Evolutionary conservation across 2,888 invertebrate species (phyloP), one percentile per base, ranked within the genome.

Genomic region (Coremacera marginata): DNA sequence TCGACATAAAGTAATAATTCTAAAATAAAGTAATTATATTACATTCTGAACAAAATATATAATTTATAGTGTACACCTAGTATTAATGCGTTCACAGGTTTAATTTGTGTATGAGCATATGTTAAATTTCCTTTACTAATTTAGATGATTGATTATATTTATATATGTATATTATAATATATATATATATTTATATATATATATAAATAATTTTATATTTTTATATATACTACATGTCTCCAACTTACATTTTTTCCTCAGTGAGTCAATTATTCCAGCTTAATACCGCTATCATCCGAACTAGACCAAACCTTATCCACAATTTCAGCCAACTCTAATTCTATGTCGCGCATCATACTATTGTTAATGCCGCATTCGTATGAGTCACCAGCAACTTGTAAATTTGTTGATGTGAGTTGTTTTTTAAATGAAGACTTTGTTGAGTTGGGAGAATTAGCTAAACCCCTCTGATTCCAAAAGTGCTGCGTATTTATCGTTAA

Each of bases 341-440:
- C 92, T 90, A 93, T 91, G 80, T 87, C 86, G 80, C 92, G 90
- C 82, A 92, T 89, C 91, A 93, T 93, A 83, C 93, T 93, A 82
- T 93, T 93, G 57, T 93, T 93, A 79, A 94, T 93, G 77, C 92
- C 92, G 44, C 91, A 91, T 84, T 93, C 93, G 82, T 92, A 92
- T 78, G 91, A 68, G 75, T 83, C 84, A 79, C 82, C 83, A 81
- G 82, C 79, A 82, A 80, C 81, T 81, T 82, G 82, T 51, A 72
- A 78, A 76, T 81, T 80, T 63, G 79, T 81, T 74, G 80, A 77
- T 73, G 80, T 77, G 19, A 79, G 77, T 76, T 82, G 81, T 70
- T 83, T 82, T 49, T 37, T 60, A n/a, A 19, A 19, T 11, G 37
- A 16, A 34, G 52, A 11, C 34, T 70, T 70, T 19, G 70, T 19